Evolutionary conservation across 2,113 vertebrate genomes (phyloP).

Genomic region (Cyanoderma ruficeps): DNA sequence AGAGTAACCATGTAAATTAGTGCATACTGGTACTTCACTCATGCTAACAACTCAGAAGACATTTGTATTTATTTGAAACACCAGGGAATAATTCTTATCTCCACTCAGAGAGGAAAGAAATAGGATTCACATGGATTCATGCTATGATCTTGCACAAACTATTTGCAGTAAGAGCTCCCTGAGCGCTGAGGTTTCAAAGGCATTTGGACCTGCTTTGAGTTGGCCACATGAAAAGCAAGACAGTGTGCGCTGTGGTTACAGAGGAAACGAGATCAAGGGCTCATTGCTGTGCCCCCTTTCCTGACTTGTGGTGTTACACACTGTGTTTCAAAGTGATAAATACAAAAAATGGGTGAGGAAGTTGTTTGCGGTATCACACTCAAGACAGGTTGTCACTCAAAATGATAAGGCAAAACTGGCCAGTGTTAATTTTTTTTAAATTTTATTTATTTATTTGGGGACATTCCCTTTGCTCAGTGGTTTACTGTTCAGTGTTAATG

Average conservation of each 20-base stretch:
- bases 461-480: background rate
- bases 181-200: conserved; percentile 40
- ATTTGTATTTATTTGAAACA: conserved; percentile 24
- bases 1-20: conserved; percentile 56
- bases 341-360: background rate
- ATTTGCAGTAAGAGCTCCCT: conserved; percentile 12
- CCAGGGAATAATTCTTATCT: background rate
- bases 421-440: background rate
- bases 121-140: background rate
- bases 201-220: conserved; percentile 25
- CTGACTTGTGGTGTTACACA: background rate
- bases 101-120: background rate
- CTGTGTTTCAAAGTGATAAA: background rate
- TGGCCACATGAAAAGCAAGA: conserved; percentile 47
- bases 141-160: conserved; percentile 8
- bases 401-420: background rate
- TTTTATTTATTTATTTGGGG: background rate
- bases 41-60: conserved; percentile 9
- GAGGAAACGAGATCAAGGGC: conserved; percentile 23
- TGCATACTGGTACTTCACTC: conserved; percentile 44
- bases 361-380: background rate
- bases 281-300: conserved; percentile 26
- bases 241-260: conserved; percentile 1
- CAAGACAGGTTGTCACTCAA: background rate
- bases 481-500: conserved; percentile 38